Conservation (phyloP, 1,140 invertebrate species). For the Tetraneura akinire region DNA sequence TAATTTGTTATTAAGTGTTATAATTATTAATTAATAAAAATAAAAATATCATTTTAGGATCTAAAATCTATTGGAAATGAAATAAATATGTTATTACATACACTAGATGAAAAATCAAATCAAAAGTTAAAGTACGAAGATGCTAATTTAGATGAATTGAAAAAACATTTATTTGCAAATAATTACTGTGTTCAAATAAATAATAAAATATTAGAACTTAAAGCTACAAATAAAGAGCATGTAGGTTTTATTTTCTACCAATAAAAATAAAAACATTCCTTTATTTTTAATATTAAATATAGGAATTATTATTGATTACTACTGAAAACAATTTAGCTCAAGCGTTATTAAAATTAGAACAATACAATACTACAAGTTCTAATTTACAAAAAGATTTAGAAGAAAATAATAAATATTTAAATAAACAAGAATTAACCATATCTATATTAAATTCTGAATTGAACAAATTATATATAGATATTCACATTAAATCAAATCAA, state of each 20-base stretch:
- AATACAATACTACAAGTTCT: conserved; percentile 4
- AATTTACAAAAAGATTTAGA: conserved; percentile 41
- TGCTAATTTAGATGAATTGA: conserved; percentile 33
- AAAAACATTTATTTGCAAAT: conserved; percentile 38
- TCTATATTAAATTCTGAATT: conserved; percentile 17
- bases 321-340: conserved; percentile 30
- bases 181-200: conserved; percentile 38
- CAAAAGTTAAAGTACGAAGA: conserved; percentile 36
- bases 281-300: conserved; percentile 5
- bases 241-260: background rate
- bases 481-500: conserved; percentile 36
- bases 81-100: conserved; percentile 2
- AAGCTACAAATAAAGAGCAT: conserved; percentile 32
- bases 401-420: conserved; percentile 24
- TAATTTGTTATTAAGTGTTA: background rate
- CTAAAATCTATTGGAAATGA: conserved; percentile 32
- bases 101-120: conserved; percentile 14
- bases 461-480: conserved; percentile 12
- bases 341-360: conserved; percentile 38
- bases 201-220: conserved; percentile 40
- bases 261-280: background rate
- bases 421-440: background rate
- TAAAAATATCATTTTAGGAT: conserved; percentile 14
- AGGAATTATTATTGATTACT: conserved; percentile 32
- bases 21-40: background rate